These are phyloP conservation scores for Ernsta delagoae DNA, from an alignment of 2,888 invertebrate genomes.

Conservation along the genomic window DNA sequence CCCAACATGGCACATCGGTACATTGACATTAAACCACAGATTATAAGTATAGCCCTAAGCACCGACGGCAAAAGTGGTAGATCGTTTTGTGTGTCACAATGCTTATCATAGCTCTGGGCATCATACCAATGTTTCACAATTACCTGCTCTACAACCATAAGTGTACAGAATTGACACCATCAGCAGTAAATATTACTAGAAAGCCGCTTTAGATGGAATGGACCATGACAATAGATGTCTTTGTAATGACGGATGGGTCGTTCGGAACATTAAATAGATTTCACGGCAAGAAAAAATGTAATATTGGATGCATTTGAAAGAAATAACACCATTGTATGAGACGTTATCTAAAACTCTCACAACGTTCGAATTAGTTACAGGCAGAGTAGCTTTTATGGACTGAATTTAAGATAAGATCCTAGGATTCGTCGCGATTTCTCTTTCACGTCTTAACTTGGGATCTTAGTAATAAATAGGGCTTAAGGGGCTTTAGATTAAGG, in stretches of 20 bases:
- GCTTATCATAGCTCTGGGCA: constrained; percentile 34
- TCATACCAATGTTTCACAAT: constrained; percentile 25
- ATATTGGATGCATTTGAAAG: background rate
- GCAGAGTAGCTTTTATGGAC: too few species aligned
- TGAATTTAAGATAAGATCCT: too few species aligned
- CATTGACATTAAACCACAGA: constrained; percentile 60
- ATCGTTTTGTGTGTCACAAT: constrained; percentile 63
- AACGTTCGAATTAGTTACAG: too few species aligned
- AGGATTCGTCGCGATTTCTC: too few species aligned
- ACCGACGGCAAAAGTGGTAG: constrained; percentile 50
- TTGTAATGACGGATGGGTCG: constrained; percentile 7
- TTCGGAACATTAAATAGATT: constrained; percentile 26
- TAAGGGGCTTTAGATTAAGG: too few species aligned
- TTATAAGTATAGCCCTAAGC: constrained; percentile 32
- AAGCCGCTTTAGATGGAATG: constrained; percentile 28
- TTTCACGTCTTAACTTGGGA: too few species aligned
- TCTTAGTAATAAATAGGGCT: too few species aligned
- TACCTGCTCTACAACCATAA: constrained; percentile 18
- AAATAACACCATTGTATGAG: too few species aligned
- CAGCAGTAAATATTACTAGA: constrained; percentile 23
- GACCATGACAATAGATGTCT: constrained; percentile 20
- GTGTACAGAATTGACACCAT: constrained; percentile 36
- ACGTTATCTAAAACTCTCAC: too few species aligned
- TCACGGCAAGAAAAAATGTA: constrained; percentile 1
- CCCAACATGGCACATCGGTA: constrained; percentile 45